Evolutionary conservation across 2,888 invertebrate species (phyloP), one percentile per base, ranked within the genome.

Genomic region (Pseudoips prasinana): DNA sequence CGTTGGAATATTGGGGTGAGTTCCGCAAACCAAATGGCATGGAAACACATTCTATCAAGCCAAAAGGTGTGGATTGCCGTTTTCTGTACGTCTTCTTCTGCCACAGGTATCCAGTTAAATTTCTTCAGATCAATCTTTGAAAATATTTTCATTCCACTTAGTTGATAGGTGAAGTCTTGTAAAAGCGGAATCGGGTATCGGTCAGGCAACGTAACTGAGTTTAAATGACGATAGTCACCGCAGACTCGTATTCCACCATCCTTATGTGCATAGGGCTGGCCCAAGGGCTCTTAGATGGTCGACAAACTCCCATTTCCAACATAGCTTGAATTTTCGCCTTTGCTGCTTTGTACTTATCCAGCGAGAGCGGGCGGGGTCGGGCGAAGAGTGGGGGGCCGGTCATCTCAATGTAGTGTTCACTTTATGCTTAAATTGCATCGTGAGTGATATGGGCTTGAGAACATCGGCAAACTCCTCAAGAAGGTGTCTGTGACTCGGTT

Each of bases 41-140:
- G 7, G 18, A 2, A 2, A 7, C 8, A 7, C 8, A 18, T 8
- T 27, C 26, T 18, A 1, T 18, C 1, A 27, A 1, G 6, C 26
- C 26, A 20, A 20, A 20, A 5, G 20, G 20, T 5, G 20, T 20
- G 4, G 20, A 20, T 7, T 5, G 20, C 20, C 2, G 20, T 20
- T n/a, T 20, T 20, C 2, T 5, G 7, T 2, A 20, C 7, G 7
- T 20, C 7, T 2, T 20, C 20, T 20, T 20, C 20, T 5, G n/a
- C 7, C 20, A 20, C 20, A 7, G 20, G 20, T 20, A 20, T 7
- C n/a, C n/a, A n/a, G 7, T 20, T 2, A 7, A n/a, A 20, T 20
- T n/a, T 20, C 7, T 28, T 34, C 8, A 34, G 10, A 24, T 34
- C 17, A 8, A 33, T 22, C 22, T 14, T 33, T 8, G 26, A 27